Conservation (phyloP, 2,113 vertebrate genomes). For the Gadus macrocephalus region DNA sequence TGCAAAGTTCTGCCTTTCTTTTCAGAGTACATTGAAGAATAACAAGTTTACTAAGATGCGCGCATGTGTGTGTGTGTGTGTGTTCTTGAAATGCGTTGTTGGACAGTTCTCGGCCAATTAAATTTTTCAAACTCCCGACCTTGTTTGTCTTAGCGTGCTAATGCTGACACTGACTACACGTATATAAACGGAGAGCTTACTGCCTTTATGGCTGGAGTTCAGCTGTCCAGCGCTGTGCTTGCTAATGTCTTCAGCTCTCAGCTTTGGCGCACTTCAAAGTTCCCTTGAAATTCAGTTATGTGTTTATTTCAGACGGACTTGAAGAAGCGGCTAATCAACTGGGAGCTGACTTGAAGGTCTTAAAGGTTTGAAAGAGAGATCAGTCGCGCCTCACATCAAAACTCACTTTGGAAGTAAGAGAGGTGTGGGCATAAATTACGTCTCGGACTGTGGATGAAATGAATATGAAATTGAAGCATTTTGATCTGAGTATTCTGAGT, state of each 20-base stretch:
- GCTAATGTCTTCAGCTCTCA: slow-evolving; percentile 41
- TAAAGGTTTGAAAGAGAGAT: slow-evolving; percentile 63
- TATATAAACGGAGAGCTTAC: too few relatives aligned
- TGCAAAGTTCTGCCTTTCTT: too few relatives aligned
- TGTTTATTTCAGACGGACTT: slow-evolving; percentile 55
- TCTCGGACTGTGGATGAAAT: slow-evolving; percentile 60
- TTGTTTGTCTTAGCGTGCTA: too few relatives aligned
- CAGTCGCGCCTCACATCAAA: slow-evolving; percentile 42
- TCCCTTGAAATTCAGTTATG: slow-evolving; percentile 48
- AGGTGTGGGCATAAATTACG: slow-evolving; percentile 63
- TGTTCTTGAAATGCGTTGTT: too few relatives aligned
- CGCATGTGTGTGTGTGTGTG: too few relatives aligned
- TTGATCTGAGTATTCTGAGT: slow-evolving; percentile 62
- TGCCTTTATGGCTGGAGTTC: too few relatives aligned
- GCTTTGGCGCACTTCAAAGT: slow-evolving; percentile 50
- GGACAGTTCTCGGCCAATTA: too few relatives aligned
- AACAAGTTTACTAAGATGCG: too few relatives aligned
- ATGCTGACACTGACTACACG: too few relatives aligned
- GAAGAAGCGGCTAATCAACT: slow-evolving; percentile 55
- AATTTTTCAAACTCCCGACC: too few relatives aligned
- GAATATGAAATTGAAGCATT: slow-evolving; percentile 67
- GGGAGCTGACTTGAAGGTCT: slow-evolving; percentile 56
- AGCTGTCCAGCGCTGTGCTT: slow-evolving; percentile 41
- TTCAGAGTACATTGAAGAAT: too few relatives aligned
- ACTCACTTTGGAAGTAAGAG: slow-evolving; percentile 40